These are phyloP conservation scores for Cotesia glomerata DNA, from an alignment of 1,140 invertebrate genomes.

Conservation along the genomic window DNA sequence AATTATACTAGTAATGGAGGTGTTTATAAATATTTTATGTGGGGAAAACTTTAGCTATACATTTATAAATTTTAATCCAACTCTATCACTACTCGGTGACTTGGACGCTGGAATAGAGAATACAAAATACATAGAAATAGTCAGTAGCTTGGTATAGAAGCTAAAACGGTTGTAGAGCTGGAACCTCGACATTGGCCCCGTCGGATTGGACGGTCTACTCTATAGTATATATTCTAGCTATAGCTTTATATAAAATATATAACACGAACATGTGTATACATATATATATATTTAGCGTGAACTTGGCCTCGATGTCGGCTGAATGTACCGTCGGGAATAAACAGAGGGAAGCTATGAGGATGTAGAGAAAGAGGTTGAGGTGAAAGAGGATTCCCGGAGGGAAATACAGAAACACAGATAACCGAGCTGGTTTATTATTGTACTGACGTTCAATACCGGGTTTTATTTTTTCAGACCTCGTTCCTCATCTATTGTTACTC, in stretches of 20 bases:
- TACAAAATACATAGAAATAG: too few relatives aligned
- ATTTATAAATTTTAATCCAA: too few relatives aligned
- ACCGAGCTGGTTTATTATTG: slow-evolving; percentile 59
- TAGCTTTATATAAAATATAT: too few relatives aligned
- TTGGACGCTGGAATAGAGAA: neutral
- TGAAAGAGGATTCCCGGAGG: slow-evolving; percentile 43
- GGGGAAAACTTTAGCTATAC: neutral
- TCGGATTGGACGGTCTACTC: slow-evolving; percentile 31
- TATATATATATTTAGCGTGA: slow-evolving; percentile 45
- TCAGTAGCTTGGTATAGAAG: neutral
- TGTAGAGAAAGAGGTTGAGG: slow-evolving; percentile 20
- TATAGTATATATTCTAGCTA: slow-evolving; percentile 9
- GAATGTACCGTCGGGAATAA: slow-evolving; percentile 40
- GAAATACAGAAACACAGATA: slow-evolving; percentile 62
- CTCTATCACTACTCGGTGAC: neutral
- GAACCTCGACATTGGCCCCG: slow-evolving; percentile 35
- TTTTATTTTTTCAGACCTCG: slow-evolving; percentile 28
- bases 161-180: slow-evolving; percentile 25
- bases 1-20: too few relatives aligned
- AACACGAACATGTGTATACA: slow-evolving; percentile 2
- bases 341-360: slow-evolving; percentile 28
- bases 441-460: slow-evolving; percentile 55
- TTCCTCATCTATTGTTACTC: slow-evolving; percentile 1
- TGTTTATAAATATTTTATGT: neutral
- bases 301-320: slow-evolving; percentile 56